Conservation (phyloP, 92 coral and sea anemone species). For the Diadumene lineata region DNA sequence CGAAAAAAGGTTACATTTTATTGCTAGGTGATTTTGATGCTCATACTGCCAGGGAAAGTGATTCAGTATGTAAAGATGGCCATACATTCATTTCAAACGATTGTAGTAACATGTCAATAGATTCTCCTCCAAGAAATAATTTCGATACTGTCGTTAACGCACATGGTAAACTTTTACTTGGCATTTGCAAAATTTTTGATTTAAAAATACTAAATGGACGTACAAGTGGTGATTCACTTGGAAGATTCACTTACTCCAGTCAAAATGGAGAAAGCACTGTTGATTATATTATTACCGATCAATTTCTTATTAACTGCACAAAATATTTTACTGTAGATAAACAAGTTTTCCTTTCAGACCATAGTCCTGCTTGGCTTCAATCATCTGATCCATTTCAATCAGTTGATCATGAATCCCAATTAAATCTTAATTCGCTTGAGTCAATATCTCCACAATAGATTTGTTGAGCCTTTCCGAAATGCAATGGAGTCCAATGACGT, state of each 20-base stretch:
- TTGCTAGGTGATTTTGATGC: constrained; percentile 49
- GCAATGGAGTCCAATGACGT: constrained; percentile 28
- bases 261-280: constrained; percentile 39
- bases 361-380: constrained; percentile 29
- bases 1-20: constrained; percentile 31
- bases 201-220: constrained; percentile 43
- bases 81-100: constrained; percentile 32
- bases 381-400: constrained; percentile 6
- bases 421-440: constrained; percentile 23
- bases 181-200: constrained; percentile 37
- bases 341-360: constrained; percentile 34
- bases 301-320: constrained; percentile 17
- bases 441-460: constrained; percentile 29
- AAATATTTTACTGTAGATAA: constrained; percentile 34
- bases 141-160: constrained; percentile 31
- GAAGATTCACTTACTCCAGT: constrained; percentile 19
- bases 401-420: background rate
- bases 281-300: constrained; percentile 42
- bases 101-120: constrained; percentile 11
- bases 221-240: constrained; percentile 35
- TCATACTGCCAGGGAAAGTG: constrained; percentile 29
- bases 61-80: constrained; percentile 39
- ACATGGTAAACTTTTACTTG: constrained; percentile 39
- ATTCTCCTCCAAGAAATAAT: constrained; percentile 23
- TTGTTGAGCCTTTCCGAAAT: constrained; percentile 30